Evolutionary conservation across 2,888 invertebrate species (phyloP).

Genomic region (Eugnorisma glareosa): DNA sequence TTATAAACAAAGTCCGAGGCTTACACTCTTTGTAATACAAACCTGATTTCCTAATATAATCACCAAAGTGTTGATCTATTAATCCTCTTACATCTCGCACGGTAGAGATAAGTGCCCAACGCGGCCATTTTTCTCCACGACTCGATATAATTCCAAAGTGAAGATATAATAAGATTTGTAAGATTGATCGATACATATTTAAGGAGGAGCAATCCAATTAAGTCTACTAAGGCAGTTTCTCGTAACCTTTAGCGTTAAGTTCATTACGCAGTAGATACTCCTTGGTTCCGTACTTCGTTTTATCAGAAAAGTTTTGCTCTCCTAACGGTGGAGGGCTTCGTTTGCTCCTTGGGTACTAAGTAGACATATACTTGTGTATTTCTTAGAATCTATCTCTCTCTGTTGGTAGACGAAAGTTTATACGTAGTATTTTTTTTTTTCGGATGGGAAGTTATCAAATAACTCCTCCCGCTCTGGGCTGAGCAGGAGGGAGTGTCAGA

Average conservation of each 20-base stretch:
- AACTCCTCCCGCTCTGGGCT: too few species aligned
- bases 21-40: conserved; percentile 3
- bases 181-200: conserved; percentile 68
- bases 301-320: conserved; percentile 78
- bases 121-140: conserved; percentile 13
- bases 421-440: too few species aligned
- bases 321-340: conserved; percentile 56
- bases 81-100: conserved; percentile 1
- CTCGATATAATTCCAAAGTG: conserved; percentile 30
- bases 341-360: conserved; percentile 46
- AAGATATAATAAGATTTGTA: conserved; percentile 30
- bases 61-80: conserved; percentile 13
- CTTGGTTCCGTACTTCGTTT: conserved; percentile 74
- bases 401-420: conserved; percentile 5
- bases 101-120: neutral
- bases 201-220: conserved; percentile 78
- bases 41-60: conserved; percentile 12
- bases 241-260: conserved; percentile 76
- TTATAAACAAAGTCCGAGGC: neutral
- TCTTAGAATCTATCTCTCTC: conserved; percentile 20
- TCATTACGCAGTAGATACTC: conserved; percentile 75
- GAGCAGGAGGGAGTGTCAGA: too few species aligned
- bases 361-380: conserved; percentile 31
- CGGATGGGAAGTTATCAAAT: too few species aligned
- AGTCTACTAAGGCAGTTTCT: conserved; percentile 68